A percentile compares a stretch with the other conserved stretches of the same genome.
These are phyloP conservation scores for Zaprionus lachaisei DNA, from an alignment of 1,140 invertebrate species.

Conservation along the genomic window DNA sequence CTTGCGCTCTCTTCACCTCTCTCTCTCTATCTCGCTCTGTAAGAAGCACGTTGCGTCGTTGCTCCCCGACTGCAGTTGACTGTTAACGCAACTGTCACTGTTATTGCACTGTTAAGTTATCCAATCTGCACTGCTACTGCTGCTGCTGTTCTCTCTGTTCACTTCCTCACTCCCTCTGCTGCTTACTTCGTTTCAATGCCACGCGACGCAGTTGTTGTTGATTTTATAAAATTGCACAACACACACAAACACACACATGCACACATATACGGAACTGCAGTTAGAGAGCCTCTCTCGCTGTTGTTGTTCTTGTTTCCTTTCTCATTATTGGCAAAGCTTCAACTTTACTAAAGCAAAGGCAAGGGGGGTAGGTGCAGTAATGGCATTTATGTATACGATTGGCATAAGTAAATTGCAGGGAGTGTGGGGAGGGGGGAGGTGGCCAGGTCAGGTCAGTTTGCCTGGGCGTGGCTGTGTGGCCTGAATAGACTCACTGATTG, in stretches of 20 bases:
- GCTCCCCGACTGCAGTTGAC: neutral
- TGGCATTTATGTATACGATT: constrained; percentile 19
- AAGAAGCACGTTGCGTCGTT: neutral
- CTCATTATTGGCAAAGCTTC: constrained; percentile 43
- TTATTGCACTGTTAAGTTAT: constrained; percentile 1
- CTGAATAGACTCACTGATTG: constrained; percentile 37
- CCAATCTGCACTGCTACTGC: neutral
- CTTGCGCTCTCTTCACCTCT: neutral
- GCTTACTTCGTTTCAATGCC: constrained; percentile 28
- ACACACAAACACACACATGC: constrained; percentile 9
- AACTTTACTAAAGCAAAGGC: constrained; percentile 18
- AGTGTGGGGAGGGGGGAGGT: too few species aligned
- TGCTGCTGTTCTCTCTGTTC: constrained; percentile 1
- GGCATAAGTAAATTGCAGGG: neutral
- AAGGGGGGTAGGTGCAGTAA: neutral
- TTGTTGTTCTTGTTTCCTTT: constrained; percentile 28
- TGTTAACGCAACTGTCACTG: neutral
- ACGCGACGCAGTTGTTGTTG: constrained; percentile 21
- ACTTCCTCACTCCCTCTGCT: neutral
- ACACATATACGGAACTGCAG: constrained; percentile 2
- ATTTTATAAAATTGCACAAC: constrained; percentile 28
- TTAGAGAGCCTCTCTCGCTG: constrained; percentile 15
- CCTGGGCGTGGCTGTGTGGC: constrained; percentile 39
- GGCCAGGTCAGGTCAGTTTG: constrained; percentile 10
- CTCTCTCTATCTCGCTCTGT: neutral